Evolutionary conservation across 2,888 invertebrate species (phyloP), one percentile per base, ranked within the genome.

Genomic region (Liopterus haemorrhoidalis): DNA sequence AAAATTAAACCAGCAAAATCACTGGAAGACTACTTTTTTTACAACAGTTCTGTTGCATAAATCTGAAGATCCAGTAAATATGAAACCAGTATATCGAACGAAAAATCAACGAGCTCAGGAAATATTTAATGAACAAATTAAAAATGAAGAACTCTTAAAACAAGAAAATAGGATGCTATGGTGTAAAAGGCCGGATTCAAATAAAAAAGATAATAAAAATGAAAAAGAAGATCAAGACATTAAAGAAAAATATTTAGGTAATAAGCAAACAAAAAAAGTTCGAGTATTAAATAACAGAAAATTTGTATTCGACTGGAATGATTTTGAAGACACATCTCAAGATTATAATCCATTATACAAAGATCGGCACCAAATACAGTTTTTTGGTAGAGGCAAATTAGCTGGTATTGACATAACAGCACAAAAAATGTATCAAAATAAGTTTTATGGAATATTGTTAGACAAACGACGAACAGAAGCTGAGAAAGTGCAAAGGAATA

Each of bases 81-180:
- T 93, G 57, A 97, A 96, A 67, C 99, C 99, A 0, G 92, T 94
- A 20, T 99, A 99, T 65, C 71, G 99, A 24, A 90, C 93, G 0
- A 97, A 96, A 72, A 95, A 95, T 65, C 92, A 99, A 65, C 76
- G 99, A 58, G 90, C 85, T 1, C 85, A 82, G 0, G 79, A 93
- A 59, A n/a, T n/a, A n/a, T n/a, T n/a, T n/a, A n/a, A n/a, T n/a
- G n/a, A n/a, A n/a, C n/a, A n/a, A n/a, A n/a, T n/a, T n/a, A n/a
- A n/a, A n/a, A n/a, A n/a, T n/a, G n/a, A n/a, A n/a, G n/a, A n/a
- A 99, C 99, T 0, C 59, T 99, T 11, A 84, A 88, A 61, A 78
- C 87, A 38, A 76, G 99, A 1, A 88, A 92, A 60, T 87, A 91
- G 62, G 87, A 94, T 69, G 86, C 93, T 0, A 41, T 54, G 67